These are phyloP conservation scores for Acestrorhynchus altus DNA, from an alignment of 2,797 vertebrate species.

Conservation along the genomic window DNA sequence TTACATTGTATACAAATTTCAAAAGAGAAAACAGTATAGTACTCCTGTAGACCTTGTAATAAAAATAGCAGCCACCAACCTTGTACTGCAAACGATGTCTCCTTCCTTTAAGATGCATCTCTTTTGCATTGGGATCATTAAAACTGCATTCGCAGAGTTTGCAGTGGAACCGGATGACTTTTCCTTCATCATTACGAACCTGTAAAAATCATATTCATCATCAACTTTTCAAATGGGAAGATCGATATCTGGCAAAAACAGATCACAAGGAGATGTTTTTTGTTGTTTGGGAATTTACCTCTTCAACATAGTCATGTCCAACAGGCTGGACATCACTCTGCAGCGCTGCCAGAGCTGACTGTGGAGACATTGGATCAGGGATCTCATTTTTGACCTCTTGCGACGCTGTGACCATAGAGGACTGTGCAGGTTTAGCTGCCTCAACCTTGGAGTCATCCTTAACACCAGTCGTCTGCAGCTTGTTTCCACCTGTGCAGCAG, in stretches of 20 bases:
- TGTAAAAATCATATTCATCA: constrained; percentile 58
- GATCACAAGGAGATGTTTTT: no score
- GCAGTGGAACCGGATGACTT: constrained; percentile 97
- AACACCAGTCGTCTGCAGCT: constrained; percentile 88
- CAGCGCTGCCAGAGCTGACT: constrained; percentile 86
- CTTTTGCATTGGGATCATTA: constrained; percentile 98
- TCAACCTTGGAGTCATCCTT: constrained; percentile 90
- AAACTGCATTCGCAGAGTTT: constrained; percentile 98
- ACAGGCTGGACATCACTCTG: constrained; percentile 97
- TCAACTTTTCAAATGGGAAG: no score
- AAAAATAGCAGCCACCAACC: constrained; percentile 71
- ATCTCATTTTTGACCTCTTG: constrained; percentile 72
- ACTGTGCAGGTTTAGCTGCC: constrained; percentile 60
- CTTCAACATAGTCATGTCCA: constrained; percentile 97
- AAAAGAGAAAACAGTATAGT: not conserved
- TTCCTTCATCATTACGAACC: constrained; percentile 98
- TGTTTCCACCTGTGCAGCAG: constrained; percentile 85
- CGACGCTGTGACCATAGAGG: constrained; percentile 46
- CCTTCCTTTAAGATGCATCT: constrained; percentile 97
- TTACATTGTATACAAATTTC: no score
- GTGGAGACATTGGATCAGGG: constrained; percentile 83
- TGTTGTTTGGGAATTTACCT: constrained; percentile 71
- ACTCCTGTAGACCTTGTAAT: not conserved
- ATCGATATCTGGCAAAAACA: not conserved
- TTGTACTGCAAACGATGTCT: constrained; percentile 96